Base-by-base conservation (phyloP, 2,888 invertebrate genomes). In the Venustoraphidia nigricollis region DNA sequence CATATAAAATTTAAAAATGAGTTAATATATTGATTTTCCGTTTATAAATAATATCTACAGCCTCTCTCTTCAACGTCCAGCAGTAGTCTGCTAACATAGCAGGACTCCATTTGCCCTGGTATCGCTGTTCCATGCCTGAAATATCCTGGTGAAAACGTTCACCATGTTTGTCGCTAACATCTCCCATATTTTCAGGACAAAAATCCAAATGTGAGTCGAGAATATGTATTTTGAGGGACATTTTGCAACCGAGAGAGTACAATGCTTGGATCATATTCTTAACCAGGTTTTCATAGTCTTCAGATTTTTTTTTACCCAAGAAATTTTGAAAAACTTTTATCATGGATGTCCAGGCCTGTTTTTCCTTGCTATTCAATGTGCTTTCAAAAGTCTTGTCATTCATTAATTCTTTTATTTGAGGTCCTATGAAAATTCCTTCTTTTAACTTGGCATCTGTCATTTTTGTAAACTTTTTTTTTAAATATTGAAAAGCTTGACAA, bases 131-230 rank as follows among this genome's bases (percentile, higher is more conserved):
- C 53, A 62, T 59, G 27, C 49, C 52, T 45, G 53, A 54, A 48
- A 62, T 58, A 48, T 64, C 60, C 52, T 62, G 62, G 49, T 63
- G 61, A 51, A 62, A 62, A 41, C 60, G 50, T 52, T 60, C 58
- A 36, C 59, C 57, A 38, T 63, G 61, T 47, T 62, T 59, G 48
- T 60, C 61, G 50, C 57, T 58, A 10, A 56, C 53, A 42, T 48
- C 54, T 39, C 56, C 57, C 36, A 58, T 51, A 51, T 60, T 62
- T 53, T 58, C 52, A 36, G 59, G 59, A 54, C 64, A 62, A 46
- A 51, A 53, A 41, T 59, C 52, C 38, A 60, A 43, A 45, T 60
- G 60, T 27, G 53, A 54, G 45, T 54, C 48, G 34, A 59, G 54
- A 50, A 55, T 58, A 53, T 60, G 59, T 14, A 60, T 53, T 50